Evolutionary conservation across 1,140 invertebrate genomes (phyloP).

Genomic region (Melitaea cinxia): DNA sequence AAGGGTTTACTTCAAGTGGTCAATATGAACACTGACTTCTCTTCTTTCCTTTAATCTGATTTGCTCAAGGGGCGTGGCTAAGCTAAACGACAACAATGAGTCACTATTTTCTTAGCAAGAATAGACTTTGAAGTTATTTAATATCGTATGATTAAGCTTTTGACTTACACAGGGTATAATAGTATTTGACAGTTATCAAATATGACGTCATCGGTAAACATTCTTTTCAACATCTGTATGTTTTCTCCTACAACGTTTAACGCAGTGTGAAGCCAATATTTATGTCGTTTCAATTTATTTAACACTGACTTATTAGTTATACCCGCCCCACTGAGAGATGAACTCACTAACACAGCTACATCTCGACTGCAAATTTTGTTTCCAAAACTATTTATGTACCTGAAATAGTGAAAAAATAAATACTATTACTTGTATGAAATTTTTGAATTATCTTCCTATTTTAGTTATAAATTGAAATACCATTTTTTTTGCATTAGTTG

Average conservation of each 20-base stretch:
- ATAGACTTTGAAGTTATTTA: too few relatives aligned
- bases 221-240: conserved; percentile 73
- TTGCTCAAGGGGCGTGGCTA: too few relatives aligned
- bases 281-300: conserved; percentile 75
- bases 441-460: too few relatives aligned
- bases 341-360: conserved; percentile 69
- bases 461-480: too few relatives aligned
- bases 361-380: conserved; percentile 82
- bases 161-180: conserved; percentile 82
- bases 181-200: conserved; percentile 81
- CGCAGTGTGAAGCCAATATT: conserved; percentile 83
- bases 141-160: not conserved
- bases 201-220: conserved; percentile 77
- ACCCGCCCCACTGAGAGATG: conserved; percentile 51
- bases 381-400: conserved; percentile 81
- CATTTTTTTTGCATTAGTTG: too few relatives aligned
- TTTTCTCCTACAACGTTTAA: conserved; percentile 79
- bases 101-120: too few relatives aligned
- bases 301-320: conserved; percentile 57
- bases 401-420: conserved; percentile 38
- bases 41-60: too few relatives aligned
- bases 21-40: too few relatives aligned
- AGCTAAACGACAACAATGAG: too few relatives aligned
- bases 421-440: too few relatives aligned
- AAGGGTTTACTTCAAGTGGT: too few relatives aligned